Base-by-base conservation (phyloP, 2,113 vertebrate species). In the Dermatemys mawii region DNA sequence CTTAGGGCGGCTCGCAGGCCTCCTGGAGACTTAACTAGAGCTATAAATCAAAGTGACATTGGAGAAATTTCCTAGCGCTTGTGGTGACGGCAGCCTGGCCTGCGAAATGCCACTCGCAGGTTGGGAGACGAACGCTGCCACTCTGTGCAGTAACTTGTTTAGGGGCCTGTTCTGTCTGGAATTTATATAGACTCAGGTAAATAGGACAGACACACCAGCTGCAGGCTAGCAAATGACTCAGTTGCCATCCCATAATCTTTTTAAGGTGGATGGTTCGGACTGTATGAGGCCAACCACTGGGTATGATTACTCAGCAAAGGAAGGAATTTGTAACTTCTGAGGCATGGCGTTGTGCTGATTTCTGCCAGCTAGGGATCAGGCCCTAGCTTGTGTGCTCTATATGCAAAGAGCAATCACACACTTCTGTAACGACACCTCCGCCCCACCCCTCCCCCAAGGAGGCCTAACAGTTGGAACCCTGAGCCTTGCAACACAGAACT, bases 1-100 rank as follows among this genome's bases (percentile, higher is more conserved):
- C 97, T 93, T 22, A 51, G 97, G 98, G 96, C 97, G 95, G 96
- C 96, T 98, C 92, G 1, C 48, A 32, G 97, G 93, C 96, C 96
- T 98, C 98, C 97, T 87, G 88, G 89, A 98, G 98, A 96, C 97
- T 98, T 98, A 98, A 98, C 97, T 96, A 96, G 97, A 93, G 97
- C 96, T 97, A 98, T 98, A 98, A 98, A 98, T 98, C 98, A 98
- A 98, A 98, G 92, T 87, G 97, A 98, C 95, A 1, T 41, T 3
- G 97, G 96, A 97, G 97, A 97, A 96, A 97, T 98, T 97, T 97
- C 97, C 96, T 90, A 63, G 93, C n/a, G 83, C 94, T 78, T 1
- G 89, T 90, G 38, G 86, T 21, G 75, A 55, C 89, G 88, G 67
- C 0, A 2, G 86, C 94, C 84, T 92, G 95, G 97, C 44, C 92